phyloP scores from a whole-genome alignment of 2,113 vertebrate genomes.

The Colistium nudipinnis region DNA sequence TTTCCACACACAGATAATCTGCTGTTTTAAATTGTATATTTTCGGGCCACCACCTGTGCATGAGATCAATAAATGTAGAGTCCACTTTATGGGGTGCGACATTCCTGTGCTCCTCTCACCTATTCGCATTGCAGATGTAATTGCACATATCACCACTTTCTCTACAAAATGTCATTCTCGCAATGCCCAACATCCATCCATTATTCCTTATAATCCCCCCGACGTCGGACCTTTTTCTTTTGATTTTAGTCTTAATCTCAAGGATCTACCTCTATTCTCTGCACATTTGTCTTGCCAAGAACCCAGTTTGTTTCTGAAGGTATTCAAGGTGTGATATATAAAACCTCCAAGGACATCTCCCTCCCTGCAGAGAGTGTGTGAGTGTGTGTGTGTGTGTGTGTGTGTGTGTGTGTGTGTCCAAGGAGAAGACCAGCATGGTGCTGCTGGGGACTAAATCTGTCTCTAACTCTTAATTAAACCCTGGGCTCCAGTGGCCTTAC shows the following conservation, averaged over 20 bases:
- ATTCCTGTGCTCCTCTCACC: neutral
- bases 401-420: slow-evolving; percentile 33
- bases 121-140: slow-evolving; percentile 13
- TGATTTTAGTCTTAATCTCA: slow-evolving; percentile 5
- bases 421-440: slow-evolving; percentile 47
- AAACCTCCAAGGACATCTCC: slow-evolving; percentile 66
- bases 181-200: neutral
- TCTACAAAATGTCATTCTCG: neutral
- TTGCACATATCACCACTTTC: slow-evolving; percentile 11
- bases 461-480: slow-evolving; percentile 78
- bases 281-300: neutral
- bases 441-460: slow-evolving; percentile 70
- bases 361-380: slow-evolving; percentile 10
- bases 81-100: slow-evolving; percentile 10
- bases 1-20: slow-evolving; percentile 1
- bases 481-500: slow-evolving; percentile 71
- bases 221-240: neutral
- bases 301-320: slow-evolving; percentile 29
- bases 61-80: slow-evolving; percentile 17
- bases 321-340: slow-evolving; percentile 52
- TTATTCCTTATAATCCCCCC: neutral
- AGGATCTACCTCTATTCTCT: slow-evolving; percentile 4
- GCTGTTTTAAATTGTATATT: neutral
- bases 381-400: slow-evolving; percentile 16
- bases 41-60: slow-evolving; percentile 13